phyloP scores from a whole-genome alignment of 1,140 invertebrate species.

The Drosophila hydei region DNA sequence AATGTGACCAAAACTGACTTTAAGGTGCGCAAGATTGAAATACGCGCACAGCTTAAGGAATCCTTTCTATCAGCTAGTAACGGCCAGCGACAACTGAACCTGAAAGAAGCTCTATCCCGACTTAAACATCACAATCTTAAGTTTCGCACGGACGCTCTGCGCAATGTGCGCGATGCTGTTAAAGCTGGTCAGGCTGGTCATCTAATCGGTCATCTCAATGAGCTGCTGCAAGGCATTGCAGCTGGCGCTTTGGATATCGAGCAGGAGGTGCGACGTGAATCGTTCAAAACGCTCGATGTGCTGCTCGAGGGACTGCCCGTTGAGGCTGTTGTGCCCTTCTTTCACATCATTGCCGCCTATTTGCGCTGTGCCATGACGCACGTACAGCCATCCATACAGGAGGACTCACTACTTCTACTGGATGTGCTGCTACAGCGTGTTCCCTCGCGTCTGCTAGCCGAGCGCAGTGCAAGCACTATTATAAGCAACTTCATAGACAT shows the following conservation, averaged over 20 bases:
- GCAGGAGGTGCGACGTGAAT: slow-evolving; percentile 87
- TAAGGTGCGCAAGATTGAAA: slow-evolving; percentile 93
- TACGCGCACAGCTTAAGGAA: slow-evolving; percentile 90
- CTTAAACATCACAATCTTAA: slow-evolving; percentile 91
- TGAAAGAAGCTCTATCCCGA: slow-evolving; percentile 90
- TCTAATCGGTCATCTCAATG: slow-evolving; percentile 86
- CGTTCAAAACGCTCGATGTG: slow-evolving; percentile 88
- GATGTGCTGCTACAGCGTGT: slow-evolving; percentile 88
- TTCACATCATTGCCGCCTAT: slow-evolving; percentile 90
- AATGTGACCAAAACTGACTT: slow-evolving; percentile 95
- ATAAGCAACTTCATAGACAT: slow-evolving; percentile 91
- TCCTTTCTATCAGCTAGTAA: slow-evolving; percentile 85
- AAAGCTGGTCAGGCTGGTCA: slow-evolving; percentile 84
- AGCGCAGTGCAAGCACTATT: slow-evolving; percentile 87
- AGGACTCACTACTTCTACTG: slow-evolving; percentile 91
- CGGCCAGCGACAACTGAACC: slow-evolving; percentile 89
- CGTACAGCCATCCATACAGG: slow-evolving; percentile 90
- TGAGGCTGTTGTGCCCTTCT: slow-evolving; percentile 87
- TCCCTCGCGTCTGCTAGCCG: slow-evolving; percentile 86
- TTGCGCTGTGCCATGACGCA: slow-evolving; percentile 94
- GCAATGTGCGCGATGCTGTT: slow-evolving; percentile 89
- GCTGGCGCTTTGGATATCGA: slow-evolving; percentile 90
- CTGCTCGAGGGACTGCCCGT: slow-evolving; percentile 86
- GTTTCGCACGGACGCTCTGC: slow-evolving; percentile 88
- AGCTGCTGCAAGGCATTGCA: slow-evolving; percentile 88